Evolutionary conservation across 2,797 vertebrate species (phyloP).

Genomic region (Trichosurus vulpecula): DNA sequence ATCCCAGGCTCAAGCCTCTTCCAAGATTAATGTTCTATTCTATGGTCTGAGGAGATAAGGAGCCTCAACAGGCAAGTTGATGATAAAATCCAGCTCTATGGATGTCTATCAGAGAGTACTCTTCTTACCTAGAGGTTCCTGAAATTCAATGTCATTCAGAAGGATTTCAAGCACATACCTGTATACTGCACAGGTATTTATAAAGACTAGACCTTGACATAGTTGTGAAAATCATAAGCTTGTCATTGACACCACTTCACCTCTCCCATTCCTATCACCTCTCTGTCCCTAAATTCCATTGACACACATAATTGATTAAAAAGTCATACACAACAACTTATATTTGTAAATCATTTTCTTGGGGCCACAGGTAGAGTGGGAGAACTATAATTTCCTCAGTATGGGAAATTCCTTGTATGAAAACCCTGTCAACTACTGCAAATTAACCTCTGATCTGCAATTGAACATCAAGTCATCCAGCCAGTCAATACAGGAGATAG

Average conservation of each 20-base stretch:
- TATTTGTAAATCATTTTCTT: background rate
- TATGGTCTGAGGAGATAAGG: background rate
- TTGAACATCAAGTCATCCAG: background rate
- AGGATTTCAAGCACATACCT: background rate
- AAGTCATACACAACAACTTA: background rate
- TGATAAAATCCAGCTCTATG: background rate
- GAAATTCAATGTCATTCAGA: background rate
- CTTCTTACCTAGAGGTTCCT: background rate
- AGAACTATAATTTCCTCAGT: background rate
- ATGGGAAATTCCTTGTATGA: no score
- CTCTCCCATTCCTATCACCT: background rate
- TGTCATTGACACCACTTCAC: background rate
- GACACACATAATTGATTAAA: background rate
- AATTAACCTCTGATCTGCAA: background rate
- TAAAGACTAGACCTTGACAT: background rate
- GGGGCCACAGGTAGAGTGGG: background rate
- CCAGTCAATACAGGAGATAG: background rate
- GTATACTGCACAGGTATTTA: background rate
- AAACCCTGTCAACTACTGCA: no score
- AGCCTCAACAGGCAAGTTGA: background rate
- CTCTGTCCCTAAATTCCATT: background rate
- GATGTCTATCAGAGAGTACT: background rate
- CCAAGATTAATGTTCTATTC: background rate
- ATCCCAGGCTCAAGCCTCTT: background rate
- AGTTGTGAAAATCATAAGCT: background rate